These are phyloP conservation scores for Parotocinclus haroldoi DNA, from an alignment of 2,797 vertebrate genomes.

Conservation along the genomic window DNA sequence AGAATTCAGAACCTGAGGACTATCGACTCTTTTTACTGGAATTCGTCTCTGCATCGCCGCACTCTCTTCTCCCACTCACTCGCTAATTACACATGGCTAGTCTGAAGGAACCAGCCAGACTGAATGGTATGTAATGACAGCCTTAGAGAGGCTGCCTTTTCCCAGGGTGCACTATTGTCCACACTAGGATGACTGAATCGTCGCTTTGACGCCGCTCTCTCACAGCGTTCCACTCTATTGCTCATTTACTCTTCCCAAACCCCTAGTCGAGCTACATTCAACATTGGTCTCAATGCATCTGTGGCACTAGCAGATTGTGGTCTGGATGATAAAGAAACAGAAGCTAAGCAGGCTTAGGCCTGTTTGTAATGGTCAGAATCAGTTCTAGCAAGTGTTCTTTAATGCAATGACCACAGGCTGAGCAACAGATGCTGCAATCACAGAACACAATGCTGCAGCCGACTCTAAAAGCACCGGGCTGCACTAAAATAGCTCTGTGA, in stretches of 20 bases:
- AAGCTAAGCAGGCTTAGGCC: slow-evolving; percentile 22
- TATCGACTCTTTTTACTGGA: slow-evolving; percentile 28
- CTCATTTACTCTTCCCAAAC: too few relatives aligned
- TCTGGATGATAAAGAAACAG: slow-evolving; percentile 20
- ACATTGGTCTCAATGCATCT: neutral
- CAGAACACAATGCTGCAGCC: slow-evolving; percentile 8
- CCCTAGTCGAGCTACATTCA: slow-evolving; percentile 4
- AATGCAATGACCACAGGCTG: slow-evolving; percentile 28
- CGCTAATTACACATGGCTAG: slow-evolving; percentile 50
- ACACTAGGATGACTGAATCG: slow-evolving; percentile 43
- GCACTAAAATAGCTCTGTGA: too few relatives aligned
- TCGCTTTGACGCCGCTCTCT: slow-evolving; percentile 22
- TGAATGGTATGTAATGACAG: slow-evolving; percentile 56
- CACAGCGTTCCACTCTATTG: neutral
- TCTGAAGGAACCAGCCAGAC: slow-evolving; percentile 49
- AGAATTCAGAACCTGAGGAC: slow-evolving; percentile 28
- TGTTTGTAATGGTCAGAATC: slow-evolving; percentile 33
- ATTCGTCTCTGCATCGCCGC: slow-evolving; percentile 34
- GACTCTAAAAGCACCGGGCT: too few relatives aligned
- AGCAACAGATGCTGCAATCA: slow-evolving; percentile 29
- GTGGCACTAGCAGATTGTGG: slow-evolving; percentile 3
- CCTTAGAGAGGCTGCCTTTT: slow-evolving; percentile 49
- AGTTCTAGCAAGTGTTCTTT: slow-evolving; percentile 17
- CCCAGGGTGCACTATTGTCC: slow-evolving; percentile 31
- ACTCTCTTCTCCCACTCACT: slow-evolving; percentile 24